A percentile compares a stretch with the other conserved stretches of the same genome.
These are phyloP conservation scores for Holotrichia oblita DNA, from an alignment of 1,140 invertebrate genomes.

Conservation along the genomic window DNA sequence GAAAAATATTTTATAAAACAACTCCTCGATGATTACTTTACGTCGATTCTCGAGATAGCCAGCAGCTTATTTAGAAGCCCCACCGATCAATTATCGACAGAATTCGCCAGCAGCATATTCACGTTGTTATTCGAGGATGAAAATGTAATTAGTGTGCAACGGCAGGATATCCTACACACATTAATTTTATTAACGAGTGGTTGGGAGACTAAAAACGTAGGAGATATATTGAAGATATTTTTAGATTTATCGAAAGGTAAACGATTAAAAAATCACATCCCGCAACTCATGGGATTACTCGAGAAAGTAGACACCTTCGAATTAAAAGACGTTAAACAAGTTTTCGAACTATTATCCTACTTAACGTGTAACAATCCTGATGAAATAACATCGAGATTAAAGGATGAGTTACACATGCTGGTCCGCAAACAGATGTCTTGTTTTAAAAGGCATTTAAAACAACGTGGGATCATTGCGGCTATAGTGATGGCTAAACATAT, in stretches of 20 bases:
- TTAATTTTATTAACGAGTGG: slow-evolving; percentile 49
- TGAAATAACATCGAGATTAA: slow-evolving; percentile 61
- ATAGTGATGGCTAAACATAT: slow-evolving; percentile 61
- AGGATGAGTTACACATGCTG: slow-evolving; percentile 70
- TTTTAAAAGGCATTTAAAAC: slow-evolving; percentile 60
- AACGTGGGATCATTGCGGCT: slow-evolving; percentile 62
- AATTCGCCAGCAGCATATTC: slow-evolving; percentile 52
- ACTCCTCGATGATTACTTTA: slow-evolving; percentile 60
- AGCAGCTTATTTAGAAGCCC: slow-evolving; percentile 49
- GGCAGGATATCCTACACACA: slow-evolving; percentile 53
- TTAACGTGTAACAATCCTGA: slow-evolving; percentile 63
- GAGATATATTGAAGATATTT: slow-evolving; percentile 49
- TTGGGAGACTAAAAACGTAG: slow-evolving; percentile 49
- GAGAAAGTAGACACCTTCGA: slow-evolving; percentile 68
- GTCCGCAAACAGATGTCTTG: slow-evolving; percentile 71
- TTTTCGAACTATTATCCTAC: slow-evolving; percentile 65
- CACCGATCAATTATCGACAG: slow-evolving; percentile 44
- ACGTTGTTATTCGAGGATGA: slow-evolving; percentile 50
- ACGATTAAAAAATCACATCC: slow-evolving; percentile 59
- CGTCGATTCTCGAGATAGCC: slow-evolving; percentile 60
- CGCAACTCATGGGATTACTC: slow-evolving; percentile 64
- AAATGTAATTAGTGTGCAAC: slow-evolving; percentile 46
- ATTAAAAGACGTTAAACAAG: slow-evolving; percentile 65
- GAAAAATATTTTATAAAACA: slow-evolving; percentile 57
- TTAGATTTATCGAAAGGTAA: slow-evolving; percentile 44